Conservation (phyloP, 2,113 vertebrate species). For the Bagarius yarrelli region DNA sequence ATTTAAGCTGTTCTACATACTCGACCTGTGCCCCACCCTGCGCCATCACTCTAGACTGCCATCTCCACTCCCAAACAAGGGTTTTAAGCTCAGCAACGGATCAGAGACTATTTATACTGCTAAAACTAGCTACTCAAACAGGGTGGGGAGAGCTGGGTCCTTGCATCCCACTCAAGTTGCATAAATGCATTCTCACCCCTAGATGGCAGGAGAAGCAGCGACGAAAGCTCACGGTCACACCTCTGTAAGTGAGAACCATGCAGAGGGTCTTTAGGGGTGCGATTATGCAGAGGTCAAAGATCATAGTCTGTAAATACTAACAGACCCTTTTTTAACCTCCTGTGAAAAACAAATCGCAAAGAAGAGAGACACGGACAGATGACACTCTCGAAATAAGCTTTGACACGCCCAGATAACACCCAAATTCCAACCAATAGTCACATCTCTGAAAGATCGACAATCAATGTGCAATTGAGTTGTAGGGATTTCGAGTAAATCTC, state of each 20-base stretch:
- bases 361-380: neutral
- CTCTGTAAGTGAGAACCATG: conserved; percentile 53
- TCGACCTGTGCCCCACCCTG: conserved; percentile 62
- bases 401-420: neutral
- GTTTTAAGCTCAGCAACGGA: conserved; percentile 68
- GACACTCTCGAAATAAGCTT: neutral
- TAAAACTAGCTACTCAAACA: conserved; percentile 53
- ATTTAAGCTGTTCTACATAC: conserved; percentile 66
- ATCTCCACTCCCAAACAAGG: conserved; percentile 58
- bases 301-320: neutral
- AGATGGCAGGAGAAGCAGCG: conserved; percentile 70
- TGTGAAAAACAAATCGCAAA: neutral
- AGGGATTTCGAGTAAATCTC: neutral
- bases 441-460: neutral
- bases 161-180: conserved; percentile 36
- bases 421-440: neutral
- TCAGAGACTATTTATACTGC: conserved; percentile 75
- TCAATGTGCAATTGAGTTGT: neutral
- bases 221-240: conserved; percentile 56
- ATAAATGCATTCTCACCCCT: conserved; percentile 68
- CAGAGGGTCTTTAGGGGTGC: conserved; percentile 14
- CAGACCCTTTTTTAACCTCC: neutral
- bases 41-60: conserved; percentile 41
- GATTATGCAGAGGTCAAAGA: conserved; percentile 27
- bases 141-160: neutral